Percentiles rank a stretch among this genome's conserved stretches.
phyloP scores from a whole-genome alignment of 2,888 invertebrate species.

The Dryadula phaetusa region DNA sequence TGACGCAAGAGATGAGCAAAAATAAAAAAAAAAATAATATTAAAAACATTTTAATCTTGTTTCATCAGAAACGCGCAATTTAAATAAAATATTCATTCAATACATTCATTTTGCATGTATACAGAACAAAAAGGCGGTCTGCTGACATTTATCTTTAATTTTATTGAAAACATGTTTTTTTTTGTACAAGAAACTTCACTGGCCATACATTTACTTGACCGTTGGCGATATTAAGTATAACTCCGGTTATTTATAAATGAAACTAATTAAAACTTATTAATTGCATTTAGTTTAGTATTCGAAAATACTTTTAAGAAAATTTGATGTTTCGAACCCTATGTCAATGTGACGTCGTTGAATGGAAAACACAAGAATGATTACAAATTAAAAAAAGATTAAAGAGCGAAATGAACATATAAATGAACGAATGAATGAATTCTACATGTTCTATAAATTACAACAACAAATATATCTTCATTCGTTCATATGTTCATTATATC shows the following conservation, averaged over 20 bases:
- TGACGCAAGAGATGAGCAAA: neutral
- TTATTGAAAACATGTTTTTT: conserved; percentile 20
- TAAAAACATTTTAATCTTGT: conserved; percentile 10
- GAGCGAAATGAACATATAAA: too few species aligned
- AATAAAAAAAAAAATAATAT: neutral
- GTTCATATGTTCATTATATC: too few species aligned
- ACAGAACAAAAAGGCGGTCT: conserved; percentile 17
- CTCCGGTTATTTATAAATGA: neutral
- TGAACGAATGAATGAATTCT: too few species aligned
- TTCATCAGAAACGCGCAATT: conserved; percentile 10
- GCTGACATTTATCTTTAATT: conserved; percentile 21
- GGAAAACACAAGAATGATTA: too few species aligned
- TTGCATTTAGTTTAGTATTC: too few species aligned
- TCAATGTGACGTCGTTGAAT: too few species aligned
- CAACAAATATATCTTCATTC: too few species aligned
- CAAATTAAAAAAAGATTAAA: too few species aligned
- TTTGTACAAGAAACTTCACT: conserved; percentile 9
- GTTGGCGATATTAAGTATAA: neutral
- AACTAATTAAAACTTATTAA: too few species aligned
- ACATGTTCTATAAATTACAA: too few species aligned
- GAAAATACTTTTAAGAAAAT: too few species aligned
- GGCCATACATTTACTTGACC: neutral
- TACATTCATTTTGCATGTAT: conserved; percentile 21
- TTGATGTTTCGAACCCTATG: too few species aligned
- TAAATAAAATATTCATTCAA: conserved; percentile 22